Evolutionary conservation across 1,140 invertebrate species (phyloP).

Genomic region (Tetramorium parvispinum): DNA sequence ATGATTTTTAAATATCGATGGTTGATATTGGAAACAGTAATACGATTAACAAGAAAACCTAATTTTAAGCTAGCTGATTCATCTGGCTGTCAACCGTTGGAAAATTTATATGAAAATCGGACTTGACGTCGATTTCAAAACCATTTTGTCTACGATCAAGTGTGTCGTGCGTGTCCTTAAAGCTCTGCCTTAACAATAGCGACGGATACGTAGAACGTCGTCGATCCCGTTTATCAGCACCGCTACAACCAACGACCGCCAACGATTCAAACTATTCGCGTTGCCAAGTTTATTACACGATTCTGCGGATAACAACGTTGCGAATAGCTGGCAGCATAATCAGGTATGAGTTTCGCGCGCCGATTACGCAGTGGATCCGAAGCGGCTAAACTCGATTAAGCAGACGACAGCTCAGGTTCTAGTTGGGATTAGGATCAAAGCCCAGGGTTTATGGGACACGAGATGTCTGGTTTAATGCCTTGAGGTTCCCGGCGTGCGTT

Average conservation of each 20-base stretch:
- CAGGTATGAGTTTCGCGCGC: constrained; percentile 62
- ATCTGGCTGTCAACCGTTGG: too few relatives aligned
- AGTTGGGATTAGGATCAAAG: constrained; percentile 71
- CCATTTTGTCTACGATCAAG: neutral
- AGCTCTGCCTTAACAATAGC: neutral
- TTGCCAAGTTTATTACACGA: constrained; percentile 54
- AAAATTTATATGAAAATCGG: neutral
- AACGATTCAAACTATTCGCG: constrained; percentile 53
- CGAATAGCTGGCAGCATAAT: constrained; percentile 56
- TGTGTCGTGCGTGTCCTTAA: neutral
- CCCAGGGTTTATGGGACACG: constrained; percentile 38
- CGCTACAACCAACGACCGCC: constrained; percentile 42
- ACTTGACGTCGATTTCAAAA: neutral
- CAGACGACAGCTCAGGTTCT: constrained; percentile 65
- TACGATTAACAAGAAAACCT: too few relatives aligned
- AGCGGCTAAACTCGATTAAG: constrained; percentile 66
- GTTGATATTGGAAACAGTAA: too few relatives aligned
- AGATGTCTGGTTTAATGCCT: constrained; percentile 67
- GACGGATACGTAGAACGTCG: neutral
- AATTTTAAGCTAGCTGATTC: too few relatives aligned
- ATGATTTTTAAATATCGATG: too few relatives aligned
- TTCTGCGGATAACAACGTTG: constrained; percentile 27
- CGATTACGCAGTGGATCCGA: constrained; percentile 48
- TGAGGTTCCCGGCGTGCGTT: constrained; percentile 51
- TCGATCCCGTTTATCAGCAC: constrained; percentile 31